A percentile compares a stretch with the other conserved stretches of the same genome.
Evolutionary conservation across 2,797 vertebrate genomes (phyloP).

Genomic region (Carcharodon carcharias): DNA sequence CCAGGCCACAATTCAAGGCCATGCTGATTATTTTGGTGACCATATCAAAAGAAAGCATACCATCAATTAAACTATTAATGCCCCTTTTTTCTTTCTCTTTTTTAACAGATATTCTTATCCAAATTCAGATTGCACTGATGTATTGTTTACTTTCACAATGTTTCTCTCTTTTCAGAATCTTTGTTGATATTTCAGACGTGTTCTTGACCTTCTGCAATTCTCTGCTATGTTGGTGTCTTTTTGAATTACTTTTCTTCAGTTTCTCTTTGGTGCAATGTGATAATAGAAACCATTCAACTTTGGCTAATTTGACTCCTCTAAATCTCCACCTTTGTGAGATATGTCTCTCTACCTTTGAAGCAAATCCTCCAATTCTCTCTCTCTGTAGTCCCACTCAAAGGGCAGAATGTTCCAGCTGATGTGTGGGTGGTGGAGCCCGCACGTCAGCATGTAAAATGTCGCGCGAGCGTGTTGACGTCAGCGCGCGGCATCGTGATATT

Average conservation of each 20-base stretch:
- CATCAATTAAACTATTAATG: not conserved
- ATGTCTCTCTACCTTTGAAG: not conserved
- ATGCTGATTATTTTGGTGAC: not conserved
- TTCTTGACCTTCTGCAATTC: not conserved
- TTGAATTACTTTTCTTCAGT: not conserved
- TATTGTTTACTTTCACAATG: not conserved
- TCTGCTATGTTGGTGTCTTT: not conserved
- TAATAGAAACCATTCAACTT: not conserved
- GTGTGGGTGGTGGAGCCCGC: too few species aligned
- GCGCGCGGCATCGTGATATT: too few species aligned
- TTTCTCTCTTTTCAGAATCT: not conserved
- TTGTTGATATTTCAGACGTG: not conserved
- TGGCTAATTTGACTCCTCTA: not conserved
- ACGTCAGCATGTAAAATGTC: too few species aligned
- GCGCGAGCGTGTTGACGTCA: too few species aligned
- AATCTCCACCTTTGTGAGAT: not conserved
- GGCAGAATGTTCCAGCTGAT: too few species aligned
- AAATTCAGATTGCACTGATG: not conserved
- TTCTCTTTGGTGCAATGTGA: not conserved
- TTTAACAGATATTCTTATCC: not conserved
- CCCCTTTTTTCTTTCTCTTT: not conserved
- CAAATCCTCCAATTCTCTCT: not conserved
- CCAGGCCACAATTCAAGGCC: not conserved
- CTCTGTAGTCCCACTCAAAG: not conserved
- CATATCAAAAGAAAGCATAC: not conserved